Conservation (phyloP, 1,140 invertebrate genomes). For the Achroia grisella region DNA sequence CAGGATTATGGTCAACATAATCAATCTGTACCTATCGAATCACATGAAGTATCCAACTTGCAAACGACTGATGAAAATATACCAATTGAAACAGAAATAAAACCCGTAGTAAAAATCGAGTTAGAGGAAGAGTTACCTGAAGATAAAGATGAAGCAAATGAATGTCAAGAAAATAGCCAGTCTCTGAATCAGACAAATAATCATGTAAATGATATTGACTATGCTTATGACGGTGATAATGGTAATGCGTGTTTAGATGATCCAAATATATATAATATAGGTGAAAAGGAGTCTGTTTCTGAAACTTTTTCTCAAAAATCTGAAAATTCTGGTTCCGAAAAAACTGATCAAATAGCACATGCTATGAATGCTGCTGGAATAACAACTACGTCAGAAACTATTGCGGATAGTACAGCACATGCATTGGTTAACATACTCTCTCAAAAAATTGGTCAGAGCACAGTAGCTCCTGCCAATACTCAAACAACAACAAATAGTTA, state of each 20-base stretch:
- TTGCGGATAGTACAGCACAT: constrained; percentile 34
- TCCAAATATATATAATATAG: constrained; percentile 13
- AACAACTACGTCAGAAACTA: constrained; percentile 34
- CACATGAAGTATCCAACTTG: constrained; percentile 27
- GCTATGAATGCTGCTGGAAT: constrained; percentile 63
- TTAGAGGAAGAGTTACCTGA: constrained; percentile 35
- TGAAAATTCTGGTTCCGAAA: constrained; percentile 41
- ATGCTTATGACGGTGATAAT: constrained; percentile 34
- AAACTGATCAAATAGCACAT: constrained; percentile 61
- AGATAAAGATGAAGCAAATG: constrained; percentile 28
- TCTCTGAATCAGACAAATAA: constrained; percentile 20
- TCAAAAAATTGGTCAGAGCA: constrained; percentile 40
- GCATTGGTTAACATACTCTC: constrained; percentile 50
- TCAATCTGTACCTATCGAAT: constrained; percentile 19
- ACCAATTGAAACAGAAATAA: constrained; percentile 44
- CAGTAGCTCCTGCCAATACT: constrained; percentile 9
- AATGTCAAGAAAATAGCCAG: constrained; percentile 26
- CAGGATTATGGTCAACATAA: constrained; percentile 40
- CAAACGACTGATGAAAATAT: constrained; percentile 33
- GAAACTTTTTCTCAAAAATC: constrained; percentile 17
- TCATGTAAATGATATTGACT: constrained; percentile 34
- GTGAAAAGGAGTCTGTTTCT: constrained; percentile 13
- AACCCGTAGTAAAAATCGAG: constrained; percentile 41
- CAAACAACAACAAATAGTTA: constrained; percentile 42
- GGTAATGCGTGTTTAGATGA: constrained; percentile 10